These are phyloP conservation scores for Vicugna pacos DNA, from an alignment of 2,113 vertebrate species.

Conservation along the genomic window DNA sequence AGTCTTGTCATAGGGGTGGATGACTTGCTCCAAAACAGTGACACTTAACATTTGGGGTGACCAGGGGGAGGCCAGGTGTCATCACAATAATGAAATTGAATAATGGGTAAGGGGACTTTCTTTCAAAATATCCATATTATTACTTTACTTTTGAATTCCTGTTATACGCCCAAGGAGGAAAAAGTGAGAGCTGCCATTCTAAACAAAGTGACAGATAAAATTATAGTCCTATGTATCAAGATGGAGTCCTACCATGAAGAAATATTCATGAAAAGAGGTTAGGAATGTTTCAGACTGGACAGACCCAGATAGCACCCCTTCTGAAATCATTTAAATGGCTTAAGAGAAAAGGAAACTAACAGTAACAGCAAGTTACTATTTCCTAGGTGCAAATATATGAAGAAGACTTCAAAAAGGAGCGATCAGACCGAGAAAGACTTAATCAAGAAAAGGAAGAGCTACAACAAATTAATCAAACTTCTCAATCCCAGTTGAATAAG, in stretches of 20 bases:
- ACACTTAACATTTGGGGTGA: not conserved
- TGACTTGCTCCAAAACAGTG: not conserved
- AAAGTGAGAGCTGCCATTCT: not conserved
- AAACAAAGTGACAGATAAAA: not conserved
- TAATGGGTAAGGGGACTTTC: not conserved
- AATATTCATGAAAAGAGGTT: not conserved
- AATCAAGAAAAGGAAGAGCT: conserved; percentile 86
- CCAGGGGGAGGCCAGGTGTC: not conserved
- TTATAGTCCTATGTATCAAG: not conserved
- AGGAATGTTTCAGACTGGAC: not conserved
- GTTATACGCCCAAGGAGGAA: not conserved
- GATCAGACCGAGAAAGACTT: conserved; percentile 87
- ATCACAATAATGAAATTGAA: not conserved
- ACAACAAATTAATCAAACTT: conserved; percentile 80
- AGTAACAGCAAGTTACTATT: not conserved
- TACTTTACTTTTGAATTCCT: conserved; percentile 5
- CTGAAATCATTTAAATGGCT: not conserved
- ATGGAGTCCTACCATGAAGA: not conserved
- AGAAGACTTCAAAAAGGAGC: conserved; percentile 89
- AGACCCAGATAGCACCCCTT: not conserved
- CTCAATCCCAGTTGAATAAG: conserved; percentile 81
- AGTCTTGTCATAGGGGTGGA: not conserved
- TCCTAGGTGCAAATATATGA: conserved; percentile 88
- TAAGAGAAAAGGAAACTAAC: not conserved
- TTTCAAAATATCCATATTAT: not conserved